Evolutionary conservation across 2,113 vertebrate species (phyloP).

Genomic region (Herpailurus yagouaroundi): DNA sequence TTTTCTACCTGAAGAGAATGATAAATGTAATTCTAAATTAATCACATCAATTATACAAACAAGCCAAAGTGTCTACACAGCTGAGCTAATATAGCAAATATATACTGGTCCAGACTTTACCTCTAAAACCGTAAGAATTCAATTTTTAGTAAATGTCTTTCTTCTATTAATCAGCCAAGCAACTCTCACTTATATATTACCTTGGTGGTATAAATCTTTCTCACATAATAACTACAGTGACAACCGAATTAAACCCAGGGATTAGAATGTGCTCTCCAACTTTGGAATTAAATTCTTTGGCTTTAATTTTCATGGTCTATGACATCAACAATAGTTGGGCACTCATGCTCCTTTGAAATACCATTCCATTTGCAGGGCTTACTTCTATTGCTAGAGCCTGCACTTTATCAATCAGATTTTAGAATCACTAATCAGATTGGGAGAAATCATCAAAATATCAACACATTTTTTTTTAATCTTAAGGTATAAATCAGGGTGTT

Average conservation of each 20-base stretch:
- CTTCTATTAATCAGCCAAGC: conserved; percentile 36
- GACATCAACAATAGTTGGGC: neutral
- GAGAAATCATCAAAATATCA: neutral
- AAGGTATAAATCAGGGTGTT: neutral
- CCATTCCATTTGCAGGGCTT: neutral
- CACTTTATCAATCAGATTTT: conserved; percentile 11
- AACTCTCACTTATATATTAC: conserved; percentile 22
- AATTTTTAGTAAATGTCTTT: conserved; percentile 23
- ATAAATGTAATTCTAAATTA: neutral
- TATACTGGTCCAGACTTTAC: neutral
- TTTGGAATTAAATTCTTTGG: conserved; percentile 56
- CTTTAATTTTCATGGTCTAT: neutral
- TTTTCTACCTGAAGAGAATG: conserved; percentile 39
- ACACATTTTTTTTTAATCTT: neutral
- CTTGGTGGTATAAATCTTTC: conserved; percentile 34
- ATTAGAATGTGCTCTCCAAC: neutral
- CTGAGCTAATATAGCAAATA: neutral
- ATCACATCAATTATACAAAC: neutral
- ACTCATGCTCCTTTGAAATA: neutral
- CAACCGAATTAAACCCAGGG: conserved; percentile 59
- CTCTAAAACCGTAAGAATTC: neutral
- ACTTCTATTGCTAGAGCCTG: neutral
- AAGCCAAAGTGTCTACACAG: neutral
- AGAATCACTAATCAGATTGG: neutral
- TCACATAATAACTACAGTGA: neutral